Evolutionary conservation across 2,888 invertebrate species (phyloP).

Genomic region (Endomychus coccineus): DNA sequence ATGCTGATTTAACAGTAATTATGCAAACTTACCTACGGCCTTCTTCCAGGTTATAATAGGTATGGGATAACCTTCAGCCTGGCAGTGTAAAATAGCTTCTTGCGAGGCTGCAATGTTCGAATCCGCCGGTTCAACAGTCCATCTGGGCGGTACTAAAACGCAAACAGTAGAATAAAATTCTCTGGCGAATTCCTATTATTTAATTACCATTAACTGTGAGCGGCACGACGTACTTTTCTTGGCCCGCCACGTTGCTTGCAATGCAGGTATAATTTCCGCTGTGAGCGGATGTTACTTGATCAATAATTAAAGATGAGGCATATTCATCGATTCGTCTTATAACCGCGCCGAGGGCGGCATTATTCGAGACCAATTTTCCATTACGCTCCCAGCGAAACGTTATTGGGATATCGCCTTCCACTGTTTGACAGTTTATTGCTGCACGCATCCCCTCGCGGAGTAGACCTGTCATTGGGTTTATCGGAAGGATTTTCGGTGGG

Average conservation of each 20-base stretch:
- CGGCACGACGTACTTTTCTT: constrained; percentile 68
- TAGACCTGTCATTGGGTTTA: constrained; percentile 73
- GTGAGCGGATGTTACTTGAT: constrained; percentile 75
- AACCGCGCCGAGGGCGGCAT: constrained; percentile 46
- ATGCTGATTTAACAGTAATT: too few species aligned
- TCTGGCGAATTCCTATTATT: constrained; percentile 9
- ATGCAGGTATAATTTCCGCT: constrained; percentile 90
- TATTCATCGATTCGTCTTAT: constrained; percentile 70
- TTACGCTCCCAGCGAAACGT: constrained; percentile 89
- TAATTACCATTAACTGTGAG: constrained; percentile 71
- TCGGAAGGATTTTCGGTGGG: constrained; percentile 77
- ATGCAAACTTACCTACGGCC: constrained; percentile 60
- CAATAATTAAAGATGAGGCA: constrained; percentile 77
- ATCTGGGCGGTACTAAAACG: constrained; percentile 74
- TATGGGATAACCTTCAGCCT: constrained; percentile 86
- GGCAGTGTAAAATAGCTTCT: constrained; percentile 78
- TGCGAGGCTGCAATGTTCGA: constrained; percentile 77
- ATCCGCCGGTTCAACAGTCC: constrained; percentile 79
- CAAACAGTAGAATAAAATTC: background rate
- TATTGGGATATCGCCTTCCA: constrained; percentile 88
- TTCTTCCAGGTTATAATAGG: constrained; percentile 85
- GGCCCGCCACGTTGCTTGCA: constrained; percentile 79
- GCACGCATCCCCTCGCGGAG: constrained; percentile 79
- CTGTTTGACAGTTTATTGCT: constrained; percentile 83
- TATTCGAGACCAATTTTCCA: constrained; percentile 58